Evolutionary conservation across 2,797 vertebrate species (phyloP).

Genomic region (Monodelphis domestica): DNA sequence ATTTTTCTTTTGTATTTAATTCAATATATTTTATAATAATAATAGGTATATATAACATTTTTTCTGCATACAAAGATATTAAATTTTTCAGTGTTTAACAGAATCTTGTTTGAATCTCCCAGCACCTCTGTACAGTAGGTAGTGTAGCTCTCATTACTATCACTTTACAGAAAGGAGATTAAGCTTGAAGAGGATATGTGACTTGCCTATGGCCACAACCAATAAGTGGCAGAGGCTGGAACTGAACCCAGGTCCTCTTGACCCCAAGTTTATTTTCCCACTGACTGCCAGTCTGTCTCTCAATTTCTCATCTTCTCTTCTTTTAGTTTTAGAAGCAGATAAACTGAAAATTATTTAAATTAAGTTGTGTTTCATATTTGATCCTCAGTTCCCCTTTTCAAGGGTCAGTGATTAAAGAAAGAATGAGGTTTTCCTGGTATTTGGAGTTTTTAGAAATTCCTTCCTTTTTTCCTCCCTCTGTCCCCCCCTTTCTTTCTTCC

Average conservation of each 20-base stretch:
- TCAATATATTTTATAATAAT: background rate
- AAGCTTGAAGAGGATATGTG: background rate
- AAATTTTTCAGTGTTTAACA: background rate
- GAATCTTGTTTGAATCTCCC: background rate
- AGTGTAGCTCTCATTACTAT: background rate
- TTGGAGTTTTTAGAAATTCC: background rate
- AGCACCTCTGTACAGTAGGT: background rate
- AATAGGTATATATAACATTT: background rate
- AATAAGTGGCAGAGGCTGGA: background rate
- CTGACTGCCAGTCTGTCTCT: background rate
- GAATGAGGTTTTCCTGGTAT: background rate
- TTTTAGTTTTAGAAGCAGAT: background rate
- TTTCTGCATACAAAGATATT: too few species aligned
- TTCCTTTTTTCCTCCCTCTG: too few species aligned
- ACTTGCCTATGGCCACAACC: too few species aligned
- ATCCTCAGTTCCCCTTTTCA: background rate
- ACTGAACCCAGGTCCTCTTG: background rate
- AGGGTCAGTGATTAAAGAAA: background rate
- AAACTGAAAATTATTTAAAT: background rate
- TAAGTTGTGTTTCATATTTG: background rate
- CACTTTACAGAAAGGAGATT: background rate
- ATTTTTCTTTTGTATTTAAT: background rate
- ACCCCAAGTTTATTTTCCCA: background rate
- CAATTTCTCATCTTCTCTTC: background rate
- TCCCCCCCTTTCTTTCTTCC: too few species aligned